A percentile compares a stretch with the other conserved stretches of the same genome.
Evolutionary conservation across 2,888 invertebrate species (phyloP).

Genomic region (Cataglyphis livida): DNA sequence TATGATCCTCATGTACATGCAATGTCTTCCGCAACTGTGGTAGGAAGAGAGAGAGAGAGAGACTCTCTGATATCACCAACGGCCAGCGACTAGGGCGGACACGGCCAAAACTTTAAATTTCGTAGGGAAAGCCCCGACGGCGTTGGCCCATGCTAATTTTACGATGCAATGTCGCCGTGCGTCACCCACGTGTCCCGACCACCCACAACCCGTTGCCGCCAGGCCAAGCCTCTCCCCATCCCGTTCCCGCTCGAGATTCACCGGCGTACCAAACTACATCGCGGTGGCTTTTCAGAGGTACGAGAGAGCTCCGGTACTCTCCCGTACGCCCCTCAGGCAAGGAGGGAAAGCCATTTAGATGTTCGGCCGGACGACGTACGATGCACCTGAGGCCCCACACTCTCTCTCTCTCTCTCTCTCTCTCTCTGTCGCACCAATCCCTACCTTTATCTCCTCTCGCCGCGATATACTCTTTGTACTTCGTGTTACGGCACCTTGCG

Average conservation of each 20-base stretch:
- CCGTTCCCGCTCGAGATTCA: constrained; percentile 28
- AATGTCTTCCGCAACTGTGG: constrained; percentile 34
- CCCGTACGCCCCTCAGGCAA: constrained; percentile 31
- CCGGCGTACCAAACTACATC: constrained; percentile 31
- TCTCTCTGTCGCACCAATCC: not conserved
- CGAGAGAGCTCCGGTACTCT: constrained; percentile 16
- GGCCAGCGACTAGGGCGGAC: constrained; percentile 32
- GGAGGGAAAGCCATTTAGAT: constrained; percentile 64
- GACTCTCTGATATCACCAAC: constrained; percentile 32
- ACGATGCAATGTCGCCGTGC: constrained; percentile 53
- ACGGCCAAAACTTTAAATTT: constrained; percentile 59
- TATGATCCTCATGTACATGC: constrained; percentile 22
- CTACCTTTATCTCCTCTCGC: not conserved
- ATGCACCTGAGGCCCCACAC: constrained; percentile 63
- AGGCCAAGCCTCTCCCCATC: not conserved
- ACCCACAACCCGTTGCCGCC: not conserved
- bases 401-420: not conserved
- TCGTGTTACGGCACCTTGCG: not conserved
- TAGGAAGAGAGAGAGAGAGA: not conserved
- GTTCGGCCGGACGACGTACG: constrained; percentile 61
- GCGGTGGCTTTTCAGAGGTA: constrained; percentile 38
- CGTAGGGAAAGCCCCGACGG: constrained; percentile 53
- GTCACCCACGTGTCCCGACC: constrained; percentile 26
- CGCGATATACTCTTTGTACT: constrained; percentile 7
- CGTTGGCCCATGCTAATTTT: constrained; percentile 62